Conservation (phyloP, 2,888 invertebrate genomes). For the Morinoia aosen region DNA sequence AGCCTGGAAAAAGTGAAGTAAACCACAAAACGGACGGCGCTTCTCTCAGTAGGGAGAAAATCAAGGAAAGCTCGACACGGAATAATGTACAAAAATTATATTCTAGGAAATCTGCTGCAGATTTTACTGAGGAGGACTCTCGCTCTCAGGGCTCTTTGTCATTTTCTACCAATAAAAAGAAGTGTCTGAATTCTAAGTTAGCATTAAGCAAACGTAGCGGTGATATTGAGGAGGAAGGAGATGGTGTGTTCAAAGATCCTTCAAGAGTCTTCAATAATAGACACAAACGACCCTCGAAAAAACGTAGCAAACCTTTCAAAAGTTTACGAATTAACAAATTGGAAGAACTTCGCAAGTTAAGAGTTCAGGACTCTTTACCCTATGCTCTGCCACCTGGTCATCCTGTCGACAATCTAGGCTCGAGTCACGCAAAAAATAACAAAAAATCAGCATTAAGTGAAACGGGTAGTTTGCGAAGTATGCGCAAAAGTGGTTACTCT, state of each 20-base stretch:
- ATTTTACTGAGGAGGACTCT: neutral
- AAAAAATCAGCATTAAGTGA: neutral
- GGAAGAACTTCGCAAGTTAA: slow-evolving; percentile 30
- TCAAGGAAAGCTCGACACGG: neutral
- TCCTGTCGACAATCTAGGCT: neutral
- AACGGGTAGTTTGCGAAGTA: slow-evolving; percentile 15
- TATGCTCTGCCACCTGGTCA: slow-evolving; percentile 29
- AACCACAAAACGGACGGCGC: neutral
- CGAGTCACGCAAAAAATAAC: neutral
- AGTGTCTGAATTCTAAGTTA: neutral
- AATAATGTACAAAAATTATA: neutral
- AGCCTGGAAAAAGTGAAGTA: neutral
- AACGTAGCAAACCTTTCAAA: slow-evolving; percentile 38
- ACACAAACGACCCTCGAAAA: slow-evolving; percentile 12
- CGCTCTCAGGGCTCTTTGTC: neutral
- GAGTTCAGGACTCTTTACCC: slow-evolving; percentile 19
- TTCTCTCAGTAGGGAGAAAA: neutral
- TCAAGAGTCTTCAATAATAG: neutral
- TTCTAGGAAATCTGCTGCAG: neutral
- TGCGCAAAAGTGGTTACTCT: slow-evolving; percentile 34
- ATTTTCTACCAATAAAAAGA: neutral
- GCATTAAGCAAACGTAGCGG: neutral
- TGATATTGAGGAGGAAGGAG: neutral
- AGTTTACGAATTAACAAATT: slow-evolving; percentile 43
- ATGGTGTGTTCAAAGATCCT: neutral